Base-by-base conservation (phyloP, 2,797 vertebrate species). In the Aythya fuligula region DNA sequence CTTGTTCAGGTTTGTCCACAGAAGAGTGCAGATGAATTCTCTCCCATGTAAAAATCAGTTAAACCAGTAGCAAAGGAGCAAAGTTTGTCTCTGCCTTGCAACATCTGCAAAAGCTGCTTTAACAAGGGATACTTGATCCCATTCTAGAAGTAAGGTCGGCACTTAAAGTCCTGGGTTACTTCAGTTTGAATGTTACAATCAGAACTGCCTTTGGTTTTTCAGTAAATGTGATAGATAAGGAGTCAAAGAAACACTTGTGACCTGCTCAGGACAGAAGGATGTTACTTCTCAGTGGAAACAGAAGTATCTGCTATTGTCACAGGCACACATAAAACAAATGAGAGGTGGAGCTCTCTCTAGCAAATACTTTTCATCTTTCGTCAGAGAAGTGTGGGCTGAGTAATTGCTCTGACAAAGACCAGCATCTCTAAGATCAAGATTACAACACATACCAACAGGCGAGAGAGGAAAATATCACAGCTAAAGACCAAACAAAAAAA, bases 321-420 rank as follows among this genome's bases (percentile, higher is more conserved):
- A 91, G 56, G 18, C 61, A 79, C 57, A 49, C 15, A 73, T 25
- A 67, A 81, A 93, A 65, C 58, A 93, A 92, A 86, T 7, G 60
- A 79, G 85, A 90, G 70, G 70, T 65, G 82, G 85, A 91, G 87
- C 61, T 94, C 67, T 61, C 43, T 69, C 83, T 61, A 73, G 66
- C 66, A 93, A 93, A 62, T 94, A 64, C 71, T 81, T 94, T 91
- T 61, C 83, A 54, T 64, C 66, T 96, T 83, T 94, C 70, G 6
- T 88, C 78, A 86, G 64, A 85, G 57, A 70, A 85, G 4, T 71
- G 54, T 54, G 71, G 77, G 90, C 61, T 81, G 72, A 93, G 56
- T 81, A 93, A 84, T 4, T 84, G 66, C 53, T 93, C 71, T 90
- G 83, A 93, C 47, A 74, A 82, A 96, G 85, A 94, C 54, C 85